Conservation (phyloP, 2,888 invertebrate genomes). For the Argyra leucocephala region DNA sequence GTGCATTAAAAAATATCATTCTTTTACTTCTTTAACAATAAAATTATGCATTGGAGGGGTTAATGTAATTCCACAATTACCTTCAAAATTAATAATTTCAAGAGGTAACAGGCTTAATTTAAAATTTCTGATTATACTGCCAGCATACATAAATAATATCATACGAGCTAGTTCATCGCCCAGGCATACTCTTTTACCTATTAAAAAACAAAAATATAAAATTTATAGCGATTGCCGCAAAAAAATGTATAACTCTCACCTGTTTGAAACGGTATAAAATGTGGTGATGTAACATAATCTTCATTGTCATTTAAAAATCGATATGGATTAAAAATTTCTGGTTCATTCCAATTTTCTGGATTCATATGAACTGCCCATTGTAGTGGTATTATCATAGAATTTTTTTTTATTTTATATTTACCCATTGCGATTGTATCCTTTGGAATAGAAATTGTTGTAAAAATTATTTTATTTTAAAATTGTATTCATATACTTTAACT, state of each 20-base stretch:
- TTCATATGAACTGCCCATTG: constrained; percentile 76
- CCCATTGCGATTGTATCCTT: neutral
- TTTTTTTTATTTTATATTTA: constrained; percentile 57
- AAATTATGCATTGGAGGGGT: constrained; percentile 53
- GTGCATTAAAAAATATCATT: too few species aligned
- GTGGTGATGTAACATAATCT: constrained; percentile 52
- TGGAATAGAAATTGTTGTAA: neutral
- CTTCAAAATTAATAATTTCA: constrained; percentile 51
- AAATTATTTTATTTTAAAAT: neutral
- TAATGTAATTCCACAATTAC: constrained; percentile 66
- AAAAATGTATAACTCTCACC: constrained; percentile 46
- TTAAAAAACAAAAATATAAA: neutral
- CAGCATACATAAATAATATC: constrained; percentile 55
- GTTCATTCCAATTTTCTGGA: constrained; percentile 55
- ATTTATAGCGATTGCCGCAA: neutral
- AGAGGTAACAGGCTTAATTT: constrained; percentile 39
- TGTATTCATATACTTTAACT: constrained; percentile 37
- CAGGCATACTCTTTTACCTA: constrained; percentile 75
- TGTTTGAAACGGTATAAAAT: constrained; percentile 74
- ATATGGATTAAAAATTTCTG: constrained; percentile 57
- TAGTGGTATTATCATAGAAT: constrained; percentile 66
- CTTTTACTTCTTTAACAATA: neutral
- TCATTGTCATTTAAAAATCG: constrained; percentile 60
- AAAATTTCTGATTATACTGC: constrained; percentile 54
- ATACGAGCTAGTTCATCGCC: constrained; percentile 75